A percentile compares a stretch with the other conserved stretches of the same genome.
These are phyloP conservation scores for Tetranychus cinnabarinus DNA, from an alignment of 1,140 invertebrate species.

Conservation along the genomic window DNA sequence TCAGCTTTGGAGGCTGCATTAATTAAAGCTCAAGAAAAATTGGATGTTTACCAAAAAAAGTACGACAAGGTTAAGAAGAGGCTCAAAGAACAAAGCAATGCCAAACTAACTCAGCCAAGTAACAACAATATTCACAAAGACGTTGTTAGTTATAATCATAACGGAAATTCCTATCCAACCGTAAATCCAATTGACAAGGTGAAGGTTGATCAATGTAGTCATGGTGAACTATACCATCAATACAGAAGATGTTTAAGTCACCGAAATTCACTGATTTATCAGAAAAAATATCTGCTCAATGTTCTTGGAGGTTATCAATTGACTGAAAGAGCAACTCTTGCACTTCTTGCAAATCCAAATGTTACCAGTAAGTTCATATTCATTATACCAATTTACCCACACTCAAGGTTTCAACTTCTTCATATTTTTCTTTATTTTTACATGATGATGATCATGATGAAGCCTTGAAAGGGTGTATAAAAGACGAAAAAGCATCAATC, in stretches of 20 bases:
- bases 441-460: no score
- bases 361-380: neutral
- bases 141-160: no score
- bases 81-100: neutral
- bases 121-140: no score
- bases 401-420: no score
- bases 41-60: neutral
- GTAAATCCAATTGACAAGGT: no score
- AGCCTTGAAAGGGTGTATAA: no score
- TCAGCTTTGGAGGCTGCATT: neutral
- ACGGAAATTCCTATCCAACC: no score
- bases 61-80: neutral
- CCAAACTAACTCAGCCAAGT: no score
- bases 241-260: slow-evolving; percentile 3
- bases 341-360: slow-evolving; percentile 8
- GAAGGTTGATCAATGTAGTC: neutral
- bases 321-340: slow-evolving; percentile 11
- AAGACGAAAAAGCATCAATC: no score
- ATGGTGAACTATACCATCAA: neutral
- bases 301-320: slow-evolving; percentile 10
- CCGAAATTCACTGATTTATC: slow-evolving; percentile 10
- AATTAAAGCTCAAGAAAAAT: neutral
- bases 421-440: no score
- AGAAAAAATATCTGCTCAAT: slow-evolving; percentile 12
- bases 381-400: neutral